Conservation (phyloP, 2,797 vertebrate species). For the Ispidina lecontei region DNA sequence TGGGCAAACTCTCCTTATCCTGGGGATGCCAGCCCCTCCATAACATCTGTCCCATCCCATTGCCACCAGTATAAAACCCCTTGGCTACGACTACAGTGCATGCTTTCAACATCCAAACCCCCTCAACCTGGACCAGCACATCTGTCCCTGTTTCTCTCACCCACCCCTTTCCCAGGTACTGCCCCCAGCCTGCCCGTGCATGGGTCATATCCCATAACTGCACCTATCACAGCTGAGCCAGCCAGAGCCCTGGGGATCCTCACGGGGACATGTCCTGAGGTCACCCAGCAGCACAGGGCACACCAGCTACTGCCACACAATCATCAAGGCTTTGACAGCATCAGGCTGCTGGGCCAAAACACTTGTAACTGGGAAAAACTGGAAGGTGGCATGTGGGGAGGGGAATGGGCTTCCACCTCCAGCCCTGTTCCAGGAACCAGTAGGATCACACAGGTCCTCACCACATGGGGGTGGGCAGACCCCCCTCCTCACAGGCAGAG, state of each 20-base stretch:
- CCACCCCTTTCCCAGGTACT: background rate
- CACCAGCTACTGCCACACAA: background rate
- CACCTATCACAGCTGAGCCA: background rate
- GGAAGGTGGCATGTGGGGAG: background rate
- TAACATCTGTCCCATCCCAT: background rate
- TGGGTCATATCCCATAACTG: background rate
- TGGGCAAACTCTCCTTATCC: background rate
- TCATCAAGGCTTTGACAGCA: background rate
- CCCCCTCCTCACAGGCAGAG: background rate
- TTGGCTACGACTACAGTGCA: slow-evolving; percentile 23
- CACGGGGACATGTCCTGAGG: background rate
- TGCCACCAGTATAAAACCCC: slow-evolving; percentile 9
- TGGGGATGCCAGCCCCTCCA: background rate
- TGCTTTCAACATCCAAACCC: slow-evolving; percentile 12
- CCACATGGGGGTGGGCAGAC: rapidly evolving
- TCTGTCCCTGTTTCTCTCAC: background rate
- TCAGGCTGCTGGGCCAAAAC: background rate
- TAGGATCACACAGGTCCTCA: background rate
- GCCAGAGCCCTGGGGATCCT: slow-evolving; percentile 10
- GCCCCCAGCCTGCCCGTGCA: slow-evolving; percentile 57
- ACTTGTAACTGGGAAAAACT: rapidly evolving
- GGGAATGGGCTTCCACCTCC: background rate
- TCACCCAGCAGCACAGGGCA: background rate
- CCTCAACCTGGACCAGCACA: background rate
- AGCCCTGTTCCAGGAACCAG: background rate